Conservation (phyloP, 2,113 vertebrate species). For the Erythrolamprus reginae region DNA sequence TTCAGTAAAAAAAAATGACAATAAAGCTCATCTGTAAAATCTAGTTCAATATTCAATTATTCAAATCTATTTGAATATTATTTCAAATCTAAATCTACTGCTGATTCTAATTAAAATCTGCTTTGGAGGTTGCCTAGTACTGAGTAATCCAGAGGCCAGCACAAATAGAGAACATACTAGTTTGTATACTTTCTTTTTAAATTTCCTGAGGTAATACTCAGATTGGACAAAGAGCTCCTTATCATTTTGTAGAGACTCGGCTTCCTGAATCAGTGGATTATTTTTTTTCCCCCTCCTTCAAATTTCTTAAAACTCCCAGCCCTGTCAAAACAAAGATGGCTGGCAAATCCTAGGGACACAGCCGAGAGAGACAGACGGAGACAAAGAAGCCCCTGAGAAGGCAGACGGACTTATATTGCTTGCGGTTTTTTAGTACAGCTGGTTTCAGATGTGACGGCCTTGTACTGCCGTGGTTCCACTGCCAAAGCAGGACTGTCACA, state of each 20-base stretch:
- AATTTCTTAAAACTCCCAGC: conserved; percentile 82
- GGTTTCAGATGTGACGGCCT: conserved; percentile 88
- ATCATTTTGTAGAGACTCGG: conserved; percentile 56
- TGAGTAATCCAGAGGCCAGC: background rate
- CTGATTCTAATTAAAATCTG: background rate
- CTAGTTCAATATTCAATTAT: background rate
- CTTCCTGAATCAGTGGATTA: conserved; percentile 81
- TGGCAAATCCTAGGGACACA: conserved; percentile 78
- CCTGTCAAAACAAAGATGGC: conserved; percentile 92
- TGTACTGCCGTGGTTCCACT: conserved; percentile 71
- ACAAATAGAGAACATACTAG: conserved; percentile 24
- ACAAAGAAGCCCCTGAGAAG: conserved; percentile 87
- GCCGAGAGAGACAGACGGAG: conserved; percentile 73
- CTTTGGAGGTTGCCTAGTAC: background rate
- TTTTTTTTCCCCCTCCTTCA: conserved; percentile 52
- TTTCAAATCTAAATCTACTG: no score
- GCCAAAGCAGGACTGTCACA: conserved; percentile 90
- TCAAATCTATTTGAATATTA: background rate
- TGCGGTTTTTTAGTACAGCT: conserved; percentile 91
- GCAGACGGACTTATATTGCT: conserved; percentile 88
- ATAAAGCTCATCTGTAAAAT: background rate
- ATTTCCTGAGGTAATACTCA: conserved; percentile 25
- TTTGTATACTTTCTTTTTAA: conserved; percentile 52
- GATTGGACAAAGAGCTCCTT: conserved; percentile 61
- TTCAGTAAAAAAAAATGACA: background rate